Evolutionary conservation across 2,888 invertebrate species (phyloP), one percentile per base, ranked within the genome.

Genomic region (Sceliomorpha sp.): DNA sequence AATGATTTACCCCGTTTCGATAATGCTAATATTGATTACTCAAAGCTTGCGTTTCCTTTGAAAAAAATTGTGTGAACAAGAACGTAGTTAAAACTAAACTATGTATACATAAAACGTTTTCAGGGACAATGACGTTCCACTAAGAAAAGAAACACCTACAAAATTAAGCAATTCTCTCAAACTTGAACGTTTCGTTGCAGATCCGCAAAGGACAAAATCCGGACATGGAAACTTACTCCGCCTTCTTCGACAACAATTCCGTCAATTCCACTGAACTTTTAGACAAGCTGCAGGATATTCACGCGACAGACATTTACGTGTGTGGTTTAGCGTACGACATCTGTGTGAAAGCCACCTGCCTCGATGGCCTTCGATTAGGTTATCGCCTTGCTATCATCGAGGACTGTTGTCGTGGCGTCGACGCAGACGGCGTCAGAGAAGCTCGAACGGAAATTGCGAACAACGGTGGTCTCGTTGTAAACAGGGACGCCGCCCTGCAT

Each of bases 291-390:
- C 91, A 93, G 53, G 88, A 92, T 88, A 91, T 93, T 77, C 92
- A 92, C 60, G 94, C 96, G 51, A 96, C 96, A 1, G 97, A 98
- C 86, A 94, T 98, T 72, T 97, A 95, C 88, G 93, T 97, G 34
- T 98, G 97, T 84, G 98, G 98, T 0, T 89, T 98, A 58, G 98
- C 98, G 0, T 96, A 96, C 83, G 98, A 98, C 88, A 93, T 98
- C 29, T 98, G 98, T 87, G 98, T 98, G 5, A 95, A 94, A 1
- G 94, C 94, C 1, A 97, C 97, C 0, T 95, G 95, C 58, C 92
- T 93, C 0, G 95, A 97, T 88, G 94, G 96, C 0, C 88, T 96
- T 14, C 94, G 94, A 1, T 93, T 95, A 74, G 97, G 97, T 0
- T 97, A 96, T 89, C 91, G 96, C 71, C 93, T 97, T 9, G 91